Evolutionary conservation across 2,797 vertebrate species (phyloP), one percentile per base, ranked within the genome.

Genomic region (Characodon lateralis): DNA sequence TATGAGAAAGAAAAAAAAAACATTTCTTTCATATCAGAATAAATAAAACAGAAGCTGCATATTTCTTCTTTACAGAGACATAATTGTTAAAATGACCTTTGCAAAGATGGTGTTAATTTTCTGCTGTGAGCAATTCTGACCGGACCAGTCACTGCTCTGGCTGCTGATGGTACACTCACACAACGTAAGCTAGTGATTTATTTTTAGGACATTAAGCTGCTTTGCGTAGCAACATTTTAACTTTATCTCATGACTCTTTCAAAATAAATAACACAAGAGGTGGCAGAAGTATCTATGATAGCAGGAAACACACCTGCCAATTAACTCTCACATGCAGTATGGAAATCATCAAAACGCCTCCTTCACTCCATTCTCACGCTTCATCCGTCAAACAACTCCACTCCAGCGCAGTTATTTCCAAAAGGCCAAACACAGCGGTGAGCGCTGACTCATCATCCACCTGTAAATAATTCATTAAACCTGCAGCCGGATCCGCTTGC

Each of bases 401-500:
- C 73, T 8, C 35, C 68, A 13, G 73, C 82, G 82, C 79, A 85
- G 63, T 43, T 71, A 84, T 89, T 90, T 85, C 76, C 75, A 76
- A 72, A 59, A 24, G 35, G 71, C 70, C 35, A 74, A 80, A 88
- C 66, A 7, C 76, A 72, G 71, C 74, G 55, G 43, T 28, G 41
- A 72, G 48, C 66, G 91, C 92, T 81, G 90, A 92, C 81, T 94
- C 93, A 94, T 93, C 94, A 91, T 78, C 84, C 61, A 75, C 71
- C 88, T 93, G 93, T 95, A 93, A 94, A 95, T 95, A 91, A 95
- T 94, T 92, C 92, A 95, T 95, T 92, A 89, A 91, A 90, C 80
- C 79, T 66, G 6, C 18, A 82, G 83, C 80, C 20, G 6, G 77
- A 78, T 74, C 84, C 39, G 31, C 81, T 84, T 28, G 72, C 82